Conservation (phyloP, 1,140 invertebrate species). For the Cydia fagiglandana region DNA sequence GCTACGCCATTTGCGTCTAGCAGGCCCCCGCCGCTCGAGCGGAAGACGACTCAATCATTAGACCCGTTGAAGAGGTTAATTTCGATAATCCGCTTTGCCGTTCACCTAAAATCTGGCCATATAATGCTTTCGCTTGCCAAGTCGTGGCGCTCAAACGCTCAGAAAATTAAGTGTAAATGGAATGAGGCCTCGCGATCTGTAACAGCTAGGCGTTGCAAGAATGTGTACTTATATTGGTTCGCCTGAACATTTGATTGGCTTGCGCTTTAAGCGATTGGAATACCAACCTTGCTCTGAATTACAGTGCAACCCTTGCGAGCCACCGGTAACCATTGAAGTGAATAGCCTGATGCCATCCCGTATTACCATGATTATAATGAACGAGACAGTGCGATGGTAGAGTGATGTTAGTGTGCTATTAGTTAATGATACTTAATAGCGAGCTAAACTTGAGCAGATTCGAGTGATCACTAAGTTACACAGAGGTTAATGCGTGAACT, state of each 20-base stretch:
- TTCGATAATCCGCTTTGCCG: conserved; percentile 65
- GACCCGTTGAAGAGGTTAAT: conserved; percentile 63
- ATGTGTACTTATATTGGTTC: not conserved
- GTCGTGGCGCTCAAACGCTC: not conserved
- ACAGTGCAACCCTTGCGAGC: conserved; percentile 21
- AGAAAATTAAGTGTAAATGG: not conserved
- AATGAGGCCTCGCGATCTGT: not conserved
- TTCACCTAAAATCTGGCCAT: conserved; percentile 49
- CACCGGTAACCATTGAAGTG: conserved; percentile 19
- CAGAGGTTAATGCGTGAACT: not conserved
- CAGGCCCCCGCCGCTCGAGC: conserved; percentile 45
- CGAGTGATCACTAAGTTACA: not conserved
- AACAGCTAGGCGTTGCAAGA: not conserved
- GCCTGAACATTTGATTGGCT: not conserved
- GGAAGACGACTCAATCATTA: conserved; percentile 60
- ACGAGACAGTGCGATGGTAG: conserved; percentile 7
- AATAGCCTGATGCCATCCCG: not conserved
- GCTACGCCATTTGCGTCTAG: conserved; percentile 33
- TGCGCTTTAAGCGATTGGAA: not conserved
- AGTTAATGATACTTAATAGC: conserved; percentile 8
- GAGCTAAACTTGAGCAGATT: conserved; percentile 25
- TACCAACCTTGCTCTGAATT: not conserved
- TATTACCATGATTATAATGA: conserved; percentile 1
- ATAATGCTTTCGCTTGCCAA: not conserved
- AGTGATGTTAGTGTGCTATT: not conserved